Conservation (phyloP, 2,113 vertebrate species). For the Archilochus colubris region DNA sequence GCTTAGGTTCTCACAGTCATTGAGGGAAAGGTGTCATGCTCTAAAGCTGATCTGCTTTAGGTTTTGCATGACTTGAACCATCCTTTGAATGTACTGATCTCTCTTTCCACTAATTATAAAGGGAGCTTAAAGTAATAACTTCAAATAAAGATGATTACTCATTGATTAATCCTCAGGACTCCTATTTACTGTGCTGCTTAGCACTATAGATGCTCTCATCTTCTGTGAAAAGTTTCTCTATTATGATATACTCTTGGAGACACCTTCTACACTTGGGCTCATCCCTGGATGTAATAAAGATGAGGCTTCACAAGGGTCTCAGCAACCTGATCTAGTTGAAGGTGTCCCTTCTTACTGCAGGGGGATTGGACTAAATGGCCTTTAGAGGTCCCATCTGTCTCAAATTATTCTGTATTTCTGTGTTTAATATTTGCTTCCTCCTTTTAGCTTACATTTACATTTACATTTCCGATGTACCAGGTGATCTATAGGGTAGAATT, state of each 20-base stretch:
- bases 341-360: too few species aligned
- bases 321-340: too few species aligned
- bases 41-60: not conserved
- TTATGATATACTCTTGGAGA: not conserved
- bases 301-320: too few species aligned
- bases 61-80: not conserved
- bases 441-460: not conserved
- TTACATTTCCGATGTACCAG: not conserved
- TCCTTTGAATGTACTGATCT: not conserved
- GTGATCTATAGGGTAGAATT: not conserved
- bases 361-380: too few species aligned
- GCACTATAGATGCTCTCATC: not conserved
- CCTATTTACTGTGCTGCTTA: not conserved
- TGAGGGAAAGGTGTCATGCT: not conserved
- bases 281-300: too few species aligned
- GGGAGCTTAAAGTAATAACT: not conserved
- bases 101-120: not conserved
- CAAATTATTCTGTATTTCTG: too few species aligned
- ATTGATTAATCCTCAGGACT: fast-evolving
- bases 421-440: not conserved
- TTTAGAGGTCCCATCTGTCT: too few species aligned
- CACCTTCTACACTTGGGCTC: not conserved
- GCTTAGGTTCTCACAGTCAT: not conserved
- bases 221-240: not conserved
- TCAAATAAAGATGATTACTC: not conserved